These are phyloP conservation scores for Drosophila quinaria DNA, from an alignment of 2,888 invertebrate genomes.

Conservation along the genomic window DNA sequence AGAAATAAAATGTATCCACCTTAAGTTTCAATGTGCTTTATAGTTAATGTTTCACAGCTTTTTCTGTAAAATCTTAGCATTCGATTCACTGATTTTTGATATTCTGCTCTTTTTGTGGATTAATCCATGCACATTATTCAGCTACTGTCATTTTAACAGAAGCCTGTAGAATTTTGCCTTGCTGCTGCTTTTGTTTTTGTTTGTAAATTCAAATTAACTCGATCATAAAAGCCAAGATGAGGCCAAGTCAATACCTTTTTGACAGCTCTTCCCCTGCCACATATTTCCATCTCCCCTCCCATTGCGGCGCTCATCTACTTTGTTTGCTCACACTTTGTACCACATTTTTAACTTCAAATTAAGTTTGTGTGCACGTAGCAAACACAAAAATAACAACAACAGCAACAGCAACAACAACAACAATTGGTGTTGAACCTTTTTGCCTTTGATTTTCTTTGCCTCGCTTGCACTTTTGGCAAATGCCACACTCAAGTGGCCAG, in stretches of 20 bases:
- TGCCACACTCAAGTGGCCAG: constrained; percentile 62
- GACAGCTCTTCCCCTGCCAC: constrained; percentile 41
- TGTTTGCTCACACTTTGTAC: constrained; percentile 73
- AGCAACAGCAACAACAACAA: constrained; percentile 7
- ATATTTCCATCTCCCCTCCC: background rate
- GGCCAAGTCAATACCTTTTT: constrained; percentile 62
- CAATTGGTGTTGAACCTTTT: constrained; percentile 60
- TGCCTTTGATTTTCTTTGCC: constrained; percentile 58
- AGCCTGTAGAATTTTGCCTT: constrained; percentile 18
- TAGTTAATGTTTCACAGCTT: too few species aligned
- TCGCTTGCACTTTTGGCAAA: constrained; percentile 73
- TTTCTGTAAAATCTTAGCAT: too few species aligned
- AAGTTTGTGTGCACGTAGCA: constrained; percentile 81
- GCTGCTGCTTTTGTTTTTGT: constrained; percentile 30
- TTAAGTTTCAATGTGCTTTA: too few species aligned
- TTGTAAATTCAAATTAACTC: constrained; percentile 74
- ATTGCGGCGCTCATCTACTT: constrained; percentile 14
- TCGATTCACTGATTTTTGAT: background rate
- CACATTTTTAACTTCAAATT: constrained; percentile 78
- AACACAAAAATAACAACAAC: constrained; percentile 63
- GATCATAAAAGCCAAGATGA: constrained; percentile 76
- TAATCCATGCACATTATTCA: constrained; percentile 6
- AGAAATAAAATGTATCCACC: too few species aligned
- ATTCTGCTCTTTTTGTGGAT: background rate
- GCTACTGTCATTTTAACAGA: constrained; percentile 22